phyloP scores from a whole-genome alignment of 2,113 vertebrate species.

The Eubucco bourcierii region DNA sequence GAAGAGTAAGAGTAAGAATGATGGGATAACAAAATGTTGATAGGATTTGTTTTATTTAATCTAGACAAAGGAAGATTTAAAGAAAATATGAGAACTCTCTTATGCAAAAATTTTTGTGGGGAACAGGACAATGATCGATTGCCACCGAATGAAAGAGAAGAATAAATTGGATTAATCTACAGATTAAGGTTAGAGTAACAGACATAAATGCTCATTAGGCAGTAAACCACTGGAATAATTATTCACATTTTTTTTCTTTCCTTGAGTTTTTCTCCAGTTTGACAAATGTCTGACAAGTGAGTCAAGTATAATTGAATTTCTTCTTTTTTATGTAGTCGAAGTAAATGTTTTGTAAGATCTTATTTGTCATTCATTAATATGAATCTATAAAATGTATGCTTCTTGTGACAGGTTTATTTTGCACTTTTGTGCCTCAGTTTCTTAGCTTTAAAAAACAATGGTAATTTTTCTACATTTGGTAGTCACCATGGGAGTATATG shows the following conservation, averaged over 20 bases:
- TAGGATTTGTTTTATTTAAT: neutral
- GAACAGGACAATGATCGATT: neutral
- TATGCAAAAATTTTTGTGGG: neutral
- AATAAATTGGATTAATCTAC: neutral
- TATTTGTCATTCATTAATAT: neutral
- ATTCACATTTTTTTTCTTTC: neutral
- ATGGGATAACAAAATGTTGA: neutral
- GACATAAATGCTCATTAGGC: neutral
- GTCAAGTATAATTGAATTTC: neutral
- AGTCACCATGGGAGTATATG: neutral
- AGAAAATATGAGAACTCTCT: neutral
- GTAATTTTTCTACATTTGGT: neutral
- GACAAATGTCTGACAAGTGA: neutral
- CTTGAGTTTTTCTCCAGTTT: neutral
- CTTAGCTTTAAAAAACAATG: neutral
- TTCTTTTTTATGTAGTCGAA: neutral
- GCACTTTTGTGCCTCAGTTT: neutral
- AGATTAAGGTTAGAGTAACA: neutral
- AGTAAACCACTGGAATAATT: neutral
- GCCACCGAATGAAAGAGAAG: neutral
- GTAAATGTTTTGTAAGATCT: neutral
- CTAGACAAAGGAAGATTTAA: neutral
- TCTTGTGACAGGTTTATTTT: neutral
- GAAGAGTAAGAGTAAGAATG: neutral
- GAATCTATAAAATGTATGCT: neutral